Conservation (phyloP, 1,140 invertebrate genomes). For the Nomia melanderi region DNA sequence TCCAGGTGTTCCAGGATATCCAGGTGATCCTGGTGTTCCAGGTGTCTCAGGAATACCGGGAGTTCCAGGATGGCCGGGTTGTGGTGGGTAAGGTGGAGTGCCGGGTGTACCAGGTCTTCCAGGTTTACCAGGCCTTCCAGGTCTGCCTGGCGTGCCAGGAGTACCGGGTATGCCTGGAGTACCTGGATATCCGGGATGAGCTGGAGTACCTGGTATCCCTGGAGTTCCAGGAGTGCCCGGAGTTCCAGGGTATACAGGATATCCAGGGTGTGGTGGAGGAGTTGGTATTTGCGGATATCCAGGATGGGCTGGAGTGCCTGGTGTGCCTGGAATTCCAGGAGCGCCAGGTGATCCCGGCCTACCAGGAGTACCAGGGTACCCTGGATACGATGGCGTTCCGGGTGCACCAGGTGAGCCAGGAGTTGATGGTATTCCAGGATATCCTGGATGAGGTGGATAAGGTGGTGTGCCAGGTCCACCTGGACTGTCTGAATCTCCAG, state of each 20-base stretch:
- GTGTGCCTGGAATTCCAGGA: conserved; percentile 39
- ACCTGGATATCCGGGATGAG: conserved; percentile 47
- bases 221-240: conserved; percentile 11
- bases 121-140: neutral
- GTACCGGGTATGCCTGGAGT: conserved; percentile 47
- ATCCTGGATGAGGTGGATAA: conserved; percentile 25
- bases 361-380: conserved; percentile 4
- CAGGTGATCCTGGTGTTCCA: neutral
- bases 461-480: neutral
- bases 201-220: conserved; percentile 50
- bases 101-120: neutral
- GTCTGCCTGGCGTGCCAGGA: conserved; percentile 28
- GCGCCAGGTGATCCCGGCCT: neutral
- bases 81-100: conserved; percentile 19
- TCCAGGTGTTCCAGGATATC: neutral
- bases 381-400: neutral
- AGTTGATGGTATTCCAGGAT: conserved; percentile 35
- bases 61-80: conserved; percentile 11
- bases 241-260: neutral
- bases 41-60: conserved; percentile 6
- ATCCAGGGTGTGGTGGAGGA: neutral
- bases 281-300: neutral
- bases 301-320: conserved; percentile 18
- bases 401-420: neutral
- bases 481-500: neutral